These are phyloP conservation scores for Enteromius treurensis DNA, from an alignment of 2,797 vertebrate species.

Conservation along the genomic window DNA sequence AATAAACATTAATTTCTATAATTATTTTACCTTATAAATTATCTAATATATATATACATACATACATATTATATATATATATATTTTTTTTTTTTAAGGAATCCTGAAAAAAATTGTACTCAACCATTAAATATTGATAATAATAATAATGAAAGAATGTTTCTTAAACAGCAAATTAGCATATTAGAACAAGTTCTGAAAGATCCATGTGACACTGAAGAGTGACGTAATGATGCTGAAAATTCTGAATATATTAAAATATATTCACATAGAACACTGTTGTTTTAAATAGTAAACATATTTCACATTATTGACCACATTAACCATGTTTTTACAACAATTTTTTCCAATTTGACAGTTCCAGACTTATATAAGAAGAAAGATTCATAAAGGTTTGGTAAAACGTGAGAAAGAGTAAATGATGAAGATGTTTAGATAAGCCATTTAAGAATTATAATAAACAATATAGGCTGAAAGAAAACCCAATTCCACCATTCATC, in stretches of 20 bases:
- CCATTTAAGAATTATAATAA: not conserved
- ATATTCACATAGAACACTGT: not conserved
- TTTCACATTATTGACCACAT: not conserved
- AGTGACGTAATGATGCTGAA: not conserved
- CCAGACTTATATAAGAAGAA: not conserved
- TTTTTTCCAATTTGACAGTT: not conserved
- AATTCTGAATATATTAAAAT: not conserved
- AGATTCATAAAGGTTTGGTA: not conserved
- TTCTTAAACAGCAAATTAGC: not conserved
- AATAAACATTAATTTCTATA: too few species aligned
- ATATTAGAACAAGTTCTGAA: not conserved
- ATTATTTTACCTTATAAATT: too few species aligned
- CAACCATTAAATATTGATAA: not conserved
- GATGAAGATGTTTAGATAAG: not conserved
- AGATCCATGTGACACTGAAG: too few species aligned
- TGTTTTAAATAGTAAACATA: too few species aligned
- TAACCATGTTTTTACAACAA: not conserved
- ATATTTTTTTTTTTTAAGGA: too few species aligned
- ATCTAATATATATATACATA: too few species aligned
- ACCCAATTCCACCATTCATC: not conserved
- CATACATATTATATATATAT: too few species aligned
- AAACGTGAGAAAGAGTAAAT: not conserved
- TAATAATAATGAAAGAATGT: not conserved
- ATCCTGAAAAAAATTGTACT: too few species aligned
- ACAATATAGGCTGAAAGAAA: not conserved